Conservation (phyloP, 2,797 vertebrate genomes). For the Helarctos malayanus region DNA sequence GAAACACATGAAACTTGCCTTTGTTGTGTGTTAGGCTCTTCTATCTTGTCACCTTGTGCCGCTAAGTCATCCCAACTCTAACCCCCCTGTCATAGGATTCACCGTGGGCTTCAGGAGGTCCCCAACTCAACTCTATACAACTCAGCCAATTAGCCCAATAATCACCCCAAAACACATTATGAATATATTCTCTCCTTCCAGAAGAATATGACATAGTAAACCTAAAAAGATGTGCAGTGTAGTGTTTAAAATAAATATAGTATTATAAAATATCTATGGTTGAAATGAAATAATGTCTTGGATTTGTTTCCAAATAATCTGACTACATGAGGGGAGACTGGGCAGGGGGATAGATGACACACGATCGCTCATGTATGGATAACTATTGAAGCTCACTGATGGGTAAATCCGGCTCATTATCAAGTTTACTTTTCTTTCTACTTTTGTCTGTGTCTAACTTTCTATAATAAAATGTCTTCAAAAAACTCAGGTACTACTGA, state of each 20-base stretch:
- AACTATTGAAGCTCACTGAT: not conserved
- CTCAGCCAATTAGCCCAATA: not conserved
- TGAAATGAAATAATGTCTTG: not conserved
- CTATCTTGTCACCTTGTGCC: not conserved
- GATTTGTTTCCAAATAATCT: conserved; percentile 56
- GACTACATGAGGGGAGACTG: not conserved
- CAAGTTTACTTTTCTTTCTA: not conserved
- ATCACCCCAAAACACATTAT: not conserved
- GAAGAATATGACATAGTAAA: not conserved
- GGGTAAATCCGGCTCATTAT: not conserved
- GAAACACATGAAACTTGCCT: not conserved
- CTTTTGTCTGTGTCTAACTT: not conserved
- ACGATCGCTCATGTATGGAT: not conserved
- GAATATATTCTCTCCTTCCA: not conserved
- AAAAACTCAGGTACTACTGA: not conserved
- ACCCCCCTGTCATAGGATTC: not conserved
- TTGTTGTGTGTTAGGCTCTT: not conserved
- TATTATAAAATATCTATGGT: not conserved
- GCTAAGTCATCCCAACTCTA: not conserved
- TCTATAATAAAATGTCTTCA: conserved; percentile 14
- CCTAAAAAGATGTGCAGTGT: not conserved
- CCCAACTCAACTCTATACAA: not conserved
- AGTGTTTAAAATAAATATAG: conserved; percentile 6
- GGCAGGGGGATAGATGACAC: not conserved
- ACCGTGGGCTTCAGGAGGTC: not conserved